Evolutionary conservation across 2,113 vertebrate genomes (phyloP).

Genomic region (Smithornis capensis): DNA sequence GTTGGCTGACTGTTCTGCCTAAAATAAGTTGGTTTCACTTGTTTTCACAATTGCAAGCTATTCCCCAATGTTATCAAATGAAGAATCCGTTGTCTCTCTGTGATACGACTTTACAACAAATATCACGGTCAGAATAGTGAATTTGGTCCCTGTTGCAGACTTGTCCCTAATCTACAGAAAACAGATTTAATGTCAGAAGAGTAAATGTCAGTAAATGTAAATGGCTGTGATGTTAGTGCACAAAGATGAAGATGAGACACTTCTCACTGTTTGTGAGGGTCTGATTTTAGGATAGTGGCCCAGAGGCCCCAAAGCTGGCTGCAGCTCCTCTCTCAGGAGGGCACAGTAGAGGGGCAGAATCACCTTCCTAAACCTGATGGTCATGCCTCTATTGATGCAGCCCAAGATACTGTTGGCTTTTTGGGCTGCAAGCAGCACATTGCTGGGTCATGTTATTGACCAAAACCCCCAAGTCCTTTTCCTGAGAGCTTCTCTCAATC

Average conservation of each 20-base stretch:
- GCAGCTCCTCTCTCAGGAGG: not conserved
- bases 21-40: not conserved
- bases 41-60: not conserved
- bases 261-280: not conserved
- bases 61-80: not conserved
- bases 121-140: not conserved
- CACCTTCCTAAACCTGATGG: not conserved
- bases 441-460: not conserved
- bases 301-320: not conserved
- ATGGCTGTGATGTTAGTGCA: not conserved
- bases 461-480: not conserved
- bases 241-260: not conserved
- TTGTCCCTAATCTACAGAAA: not conserved
- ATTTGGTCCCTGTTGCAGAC: not conserved
- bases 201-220: not conserved
- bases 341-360: not conserved
- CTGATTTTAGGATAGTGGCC: not conserved
- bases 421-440: not conserved
- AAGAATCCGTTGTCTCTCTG: not conserved
- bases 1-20: not conserved
- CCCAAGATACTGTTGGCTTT: not conserved
- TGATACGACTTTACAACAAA: not conserved
- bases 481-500: not conserved
- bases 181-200: not conserved
- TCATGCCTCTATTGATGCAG: not conserved